A percentile compares a stretch with the other conserved stretches of the same genome.
Conservation (phyloP, 2,888 invertebrate genomes). For the Crepidodera aurea region DNA sequence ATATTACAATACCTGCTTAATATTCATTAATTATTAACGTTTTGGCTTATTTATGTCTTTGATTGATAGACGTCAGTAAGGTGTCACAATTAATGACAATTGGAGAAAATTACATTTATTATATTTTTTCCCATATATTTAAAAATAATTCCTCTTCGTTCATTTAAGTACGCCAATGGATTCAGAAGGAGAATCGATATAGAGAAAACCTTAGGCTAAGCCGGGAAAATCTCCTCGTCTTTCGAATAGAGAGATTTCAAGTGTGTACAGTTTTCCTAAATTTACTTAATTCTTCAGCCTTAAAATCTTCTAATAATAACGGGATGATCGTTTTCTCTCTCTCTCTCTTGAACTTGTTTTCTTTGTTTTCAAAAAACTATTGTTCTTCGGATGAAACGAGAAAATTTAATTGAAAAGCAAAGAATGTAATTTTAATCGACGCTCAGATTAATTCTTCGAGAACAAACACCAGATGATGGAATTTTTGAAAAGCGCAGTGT, state of each 20-base stretch:
- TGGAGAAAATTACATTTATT: too few species aligned
- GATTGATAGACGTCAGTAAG: too few species aligned
- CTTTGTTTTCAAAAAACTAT: slow-evolving; percentile 18
- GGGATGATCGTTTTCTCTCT: background rate
- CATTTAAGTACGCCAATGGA: background rate
- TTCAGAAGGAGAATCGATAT: background rate
- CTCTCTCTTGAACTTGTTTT: slow-evolving; percentile 14
- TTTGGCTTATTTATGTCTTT: too few species aligned
- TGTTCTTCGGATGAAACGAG: slow-evolving; percentile 17
- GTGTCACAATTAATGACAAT: too few species aligned
- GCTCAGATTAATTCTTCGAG: background rate
- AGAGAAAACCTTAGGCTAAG: slow-evolving; percentile 8
- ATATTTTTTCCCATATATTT: too few species aligned
- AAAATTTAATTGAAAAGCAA: slow-evolving; percentile 17
- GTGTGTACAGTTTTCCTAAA: slow-evolving; percentile 24
- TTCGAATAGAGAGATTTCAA: slow-evolving; percentile 21
- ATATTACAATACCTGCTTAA: too few species aligned
- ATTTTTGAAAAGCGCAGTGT: slow-evolving; percentile 1
- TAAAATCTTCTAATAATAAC: slow-evolving; percentile 21
- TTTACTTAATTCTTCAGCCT: slow-evolving; percentile 15
- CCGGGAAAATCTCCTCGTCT: slow-evolving; percentile 20
- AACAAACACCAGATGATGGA: slow-evolving; percentile 11
- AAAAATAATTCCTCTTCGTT: too few species aligned
- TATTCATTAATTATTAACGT: too few species aligned
- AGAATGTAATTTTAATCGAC: slow-evolving; percentile 16